Conservation (phyloP, 92 coral and sea anemone species). For the Epizoanthus rinbou region DNA sequence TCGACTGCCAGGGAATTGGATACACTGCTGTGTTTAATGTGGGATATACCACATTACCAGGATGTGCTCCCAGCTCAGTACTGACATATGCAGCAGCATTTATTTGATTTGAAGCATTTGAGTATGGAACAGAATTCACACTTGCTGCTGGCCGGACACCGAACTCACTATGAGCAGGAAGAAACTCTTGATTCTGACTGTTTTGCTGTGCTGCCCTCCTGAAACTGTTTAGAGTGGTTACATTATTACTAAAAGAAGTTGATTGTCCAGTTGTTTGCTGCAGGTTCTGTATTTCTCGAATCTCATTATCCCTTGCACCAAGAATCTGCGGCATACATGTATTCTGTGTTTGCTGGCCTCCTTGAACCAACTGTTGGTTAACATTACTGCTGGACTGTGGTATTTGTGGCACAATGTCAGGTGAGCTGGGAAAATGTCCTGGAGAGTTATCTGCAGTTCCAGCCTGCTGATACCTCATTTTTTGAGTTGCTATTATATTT, state of each 20-base stretch:
- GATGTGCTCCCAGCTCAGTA: background rate
- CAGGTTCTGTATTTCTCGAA: conserved; percentile 3
- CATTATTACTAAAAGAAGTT: background rate
- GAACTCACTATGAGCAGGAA: background rate
- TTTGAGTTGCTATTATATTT: conserved; percentile 37
- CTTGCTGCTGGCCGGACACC: background rate
- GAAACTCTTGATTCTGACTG: background rate
- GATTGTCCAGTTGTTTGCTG: too few species aligned
- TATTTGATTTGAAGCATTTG: background rate
- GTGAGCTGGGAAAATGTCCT: background rate
- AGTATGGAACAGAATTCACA: background rate
- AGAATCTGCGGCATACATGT: conserved; percentile 7
- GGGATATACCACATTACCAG: background rate
- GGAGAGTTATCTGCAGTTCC: background rate
- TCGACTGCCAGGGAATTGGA: conserved; percentile 63
- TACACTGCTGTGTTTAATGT: conserved; percentile 36
- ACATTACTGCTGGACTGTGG: background rate
- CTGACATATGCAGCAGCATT: background rate
- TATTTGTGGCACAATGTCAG: background rate
- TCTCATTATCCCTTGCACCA: conserved; percentile 28
- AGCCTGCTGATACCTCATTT: conserved; percentile 2
- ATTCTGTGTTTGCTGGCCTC: conserved; percentile 13
- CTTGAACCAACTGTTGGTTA: background rate
- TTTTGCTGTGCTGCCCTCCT: background rate
- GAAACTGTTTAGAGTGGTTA: background rate